phyloP scores from a whole-genome alignment of 2,113 vertebrate species.

The Gasterosteus aculeatus region DNA sequence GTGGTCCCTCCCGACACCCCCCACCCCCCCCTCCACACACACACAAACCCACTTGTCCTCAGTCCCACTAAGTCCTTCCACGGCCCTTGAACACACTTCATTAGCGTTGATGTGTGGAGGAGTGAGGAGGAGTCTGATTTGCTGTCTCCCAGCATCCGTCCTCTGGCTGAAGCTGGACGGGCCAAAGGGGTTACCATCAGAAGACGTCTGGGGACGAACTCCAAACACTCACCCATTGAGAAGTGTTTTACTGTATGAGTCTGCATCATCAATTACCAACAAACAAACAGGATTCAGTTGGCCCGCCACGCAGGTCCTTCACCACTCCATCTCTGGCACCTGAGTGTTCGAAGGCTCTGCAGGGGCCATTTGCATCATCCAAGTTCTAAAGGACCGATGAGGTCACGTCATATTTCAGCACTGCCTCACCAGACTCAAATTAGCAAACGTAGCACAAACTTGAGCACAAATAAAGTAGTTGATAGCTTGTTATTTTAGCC shows the following conservation, averaged over 20 bases:
- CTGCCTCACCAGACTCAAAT: too few relatives aligned
- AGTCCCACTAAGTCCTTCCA: constrained; percentile 49
- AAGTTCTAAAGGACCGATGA: neutral
- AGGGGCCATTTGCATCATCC: neutral
- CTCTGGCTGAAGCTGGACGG: constrained; percentile 20
- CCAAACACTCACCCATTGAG: neutral
- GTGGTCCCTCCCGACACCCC: constrained; percentile 15
- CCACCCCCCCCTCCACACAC: neutral
- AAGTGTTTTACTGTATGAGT: neutral
- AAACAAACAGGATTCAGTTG: neutral
- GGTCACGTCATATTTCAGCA: too few relatives aligned
- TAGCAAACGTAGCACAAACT: too few relatives aligned
- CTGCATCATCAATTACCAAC: neutral
- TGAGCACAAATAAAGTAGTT: neutral
- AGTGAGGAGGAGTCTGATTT: constrained; percentile 56
- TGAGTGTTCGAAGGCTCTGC: neutral
- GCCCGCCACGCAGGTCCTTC: neutral
- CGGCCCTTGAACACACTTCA: constrained; percentile 75
- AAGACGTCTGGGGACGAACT: constrained; percentile 33
- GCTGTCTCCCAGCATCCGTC: constrained; percentile 65
- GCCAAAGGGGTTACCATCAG: constrained; percentile 14
- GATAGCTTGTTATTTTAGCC: neutral
- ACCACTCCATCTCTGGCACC: neutral
- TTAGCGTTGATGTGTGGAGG: constrained; percentile 75
- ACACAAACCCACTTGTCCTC: constrained; percentile 26